Conservation (phyloP, 2,888 invertebrate genomes). For the Quadroppia sp. region DNA sequence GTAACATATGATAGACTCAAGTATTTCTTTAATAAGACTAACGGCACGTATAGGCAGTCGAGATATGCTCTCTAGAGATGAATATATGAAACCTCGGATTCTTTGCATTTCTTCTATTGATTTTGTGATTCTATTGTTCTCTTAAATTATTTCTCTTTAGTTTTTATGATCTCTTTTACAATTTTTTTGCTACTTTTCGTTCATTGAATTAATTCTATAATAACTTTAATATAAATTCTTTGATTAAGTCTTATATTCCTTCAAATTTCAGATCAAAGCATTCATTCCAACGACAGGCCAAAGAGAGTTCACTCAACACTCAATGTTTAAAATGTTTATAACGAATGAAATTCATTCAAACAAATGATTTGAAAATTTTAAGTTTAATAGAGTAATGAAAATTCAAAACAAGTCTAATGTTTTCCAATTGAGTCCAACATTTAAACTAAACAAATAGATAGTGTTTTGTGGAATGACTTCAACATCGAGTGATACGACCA, state of each 20-base stretch:
- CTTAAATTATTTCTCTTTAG: slow-evolving; percentile 5
- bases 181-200: background rate
- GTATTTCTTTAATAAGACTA: slow-evolving; percentile 25
- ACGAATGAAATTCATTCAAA: too few species aligned
- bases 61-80: background rate
- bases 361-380: background rate
- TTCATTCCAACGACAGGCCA: too few species aligned
- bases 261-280: background rate
- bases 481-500: slow-evolving; percentile 32
- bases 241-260: background rate
- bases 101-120: slow-evolving; percentile 2
- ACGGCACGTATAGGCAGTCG: slow-evolving; percentile 21
- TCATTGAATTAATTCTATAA: background rate
- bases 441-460: background rate
- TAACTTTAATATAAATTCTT: background rate
- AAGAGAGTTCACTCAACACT: too few species aligned
- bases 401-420: background rate
- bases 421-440: background rate
- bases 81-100: slow-evolving; percentile 21
- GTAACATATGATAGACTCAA: background rate
- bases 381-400: background rate
- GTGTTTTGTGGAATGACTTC: slow-evolving; percentile 11
- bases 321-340: too few species aligned
- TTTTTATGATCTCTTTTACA: background rate
- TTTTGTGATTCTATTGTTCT: slow-evolving; percentile 17